phyloP scores from a whole-genome alignment of 2,797 vertebrate species.

The Thaleichthys pacificus region DNA sequence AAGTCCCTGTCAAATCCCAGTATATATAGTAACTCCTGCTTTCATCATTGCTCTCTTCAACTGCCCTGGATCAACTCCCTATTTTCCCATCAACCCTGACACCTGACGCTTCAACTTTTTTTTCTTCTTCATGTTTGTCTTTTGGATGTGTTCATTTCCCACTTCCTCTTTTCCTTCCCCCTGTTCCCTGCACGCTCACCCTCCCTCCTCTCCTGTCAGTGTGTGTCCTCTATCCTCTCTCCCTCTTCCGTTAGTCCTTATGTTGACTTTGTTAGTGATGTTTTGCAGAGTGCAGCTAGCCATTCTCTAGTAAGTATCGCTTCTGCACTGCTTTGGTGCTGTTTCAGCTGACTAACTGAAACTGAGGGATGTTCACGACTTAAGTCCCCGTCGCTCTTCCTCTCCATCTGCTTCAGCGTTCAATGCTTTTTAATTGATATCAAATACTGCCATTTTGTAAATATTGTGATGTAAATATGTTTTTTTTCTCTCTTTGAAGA shows the following conservation, averaged over 20 bases:
- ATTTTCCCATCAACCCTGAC: slow-evolving; percentile 19
- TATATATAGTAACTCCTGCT: slow-evolving; percentile 46
- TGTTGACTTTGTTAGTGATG: slow-evolving; percentile 58
- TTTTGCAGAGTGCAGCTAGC: slow-evolving; percentile 58
- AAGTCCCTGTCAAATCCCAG: slow-evolving; percentile 33
- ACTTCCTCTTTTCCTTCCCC: slow-evolving; percentile 11
- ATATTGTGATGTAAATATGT: slow-evolving; percentile 65
- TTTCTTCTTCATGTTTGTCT: slow-evolving; percentile 38
- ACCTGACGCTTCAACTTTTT: neutral
- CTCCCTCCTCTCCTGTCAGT: slow-evolving; percentile 38
- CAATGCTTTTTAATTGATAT: slow-evolving; percentile 53
- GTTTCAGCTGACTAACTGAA: slow-evolving; percentile 70
- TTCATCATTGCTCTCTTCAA: slow-evolving; percentile 21
- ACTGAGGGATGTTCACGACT: slow-evolving; percentile 53
- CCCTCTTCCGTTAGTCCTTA: slow-evolving; percentile 29
- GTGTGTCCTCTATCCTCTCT: slow-evolving; percentile 9
- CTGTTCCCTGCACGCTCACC: slow-evolving; percentile 32
- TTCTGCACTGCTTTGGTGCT: slow-evolving; percentile 65
- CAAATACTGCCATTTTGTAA: slow-evolving; percentile 72
- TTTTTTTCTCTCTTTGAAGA: slow-evolving; percentile 49
- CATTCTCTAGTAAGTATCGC: slow-evolving; percentile 67
- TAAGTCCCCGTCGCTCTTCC: slow-evolving; percentile 20
- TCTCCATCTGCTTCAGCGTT: neutral
- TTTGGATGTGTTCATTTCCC: slow-evolving; percentile 13
- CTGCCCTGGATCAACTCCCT: slow-evolving; percentile 33